Evolutionary conservation across 2,797 vertebrate genomes (phyloP).

Genomic region (Anomalospiza imberbis): DNA sequence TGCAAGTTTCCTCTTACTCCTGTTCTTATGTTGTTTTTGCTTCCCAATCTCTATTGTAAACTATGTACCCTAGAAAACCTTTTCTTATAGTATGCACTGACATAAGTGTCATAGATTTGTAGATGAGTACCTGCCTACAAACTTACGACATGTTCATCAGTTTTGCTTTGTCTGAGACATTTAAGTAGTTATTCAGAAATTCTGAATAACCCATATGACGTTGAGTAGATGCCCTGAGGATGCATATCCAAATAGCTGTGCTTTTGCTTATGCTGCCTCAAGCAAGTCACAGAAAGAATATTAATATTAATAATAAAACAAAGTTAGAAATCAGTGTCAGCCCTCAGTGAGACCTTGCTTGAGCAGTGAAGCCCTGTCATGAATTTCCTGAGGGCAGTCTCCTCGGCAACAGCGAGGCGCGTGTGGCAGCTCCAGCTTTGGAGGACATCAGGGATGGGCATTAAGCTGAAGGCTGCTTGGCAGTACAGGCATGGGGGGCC

Average conservation of each 20-base stretch:
- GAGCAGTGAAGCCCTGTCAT: background rate
- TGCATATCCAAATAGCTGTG: background rate
- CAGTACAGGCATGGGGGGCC: background rate
- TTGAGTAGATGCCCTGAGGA: background rate
- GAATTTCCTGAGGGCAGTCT: background rate
- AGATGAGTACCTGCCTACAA: background rate
- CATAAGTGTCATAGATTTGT: background rate
- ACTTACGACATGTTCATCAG: background rate
- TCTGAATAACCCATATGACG: background rate
- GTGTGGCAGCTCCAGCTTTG: accelerated
- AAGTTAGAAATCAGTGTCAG: background rate
- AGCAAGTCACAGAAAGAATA: background rate
- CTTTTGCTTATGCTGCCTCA: background rate
- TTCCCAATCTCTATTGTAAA: background rate
- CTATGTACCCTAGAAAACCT: background rate
- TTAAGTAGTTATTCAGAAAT: background rate
- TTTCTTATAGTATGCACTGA: background rate
- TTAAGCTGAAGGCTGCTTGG: background rate
- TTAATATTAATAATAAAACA: background rate
- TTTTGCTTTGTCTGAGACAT: background rate
- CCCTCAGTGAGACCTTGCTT: background rate
- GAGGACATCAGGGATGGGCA: accelerated
- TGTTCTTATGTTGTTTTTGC: background rate
- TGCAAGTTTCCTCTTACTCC: background rate
- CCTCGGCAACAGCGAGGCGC: accelerated